Evolutionary conservation across 2,888 invertebrate genomes (phyloP).

Genomic region (Hydriomena furcata): DNA sequence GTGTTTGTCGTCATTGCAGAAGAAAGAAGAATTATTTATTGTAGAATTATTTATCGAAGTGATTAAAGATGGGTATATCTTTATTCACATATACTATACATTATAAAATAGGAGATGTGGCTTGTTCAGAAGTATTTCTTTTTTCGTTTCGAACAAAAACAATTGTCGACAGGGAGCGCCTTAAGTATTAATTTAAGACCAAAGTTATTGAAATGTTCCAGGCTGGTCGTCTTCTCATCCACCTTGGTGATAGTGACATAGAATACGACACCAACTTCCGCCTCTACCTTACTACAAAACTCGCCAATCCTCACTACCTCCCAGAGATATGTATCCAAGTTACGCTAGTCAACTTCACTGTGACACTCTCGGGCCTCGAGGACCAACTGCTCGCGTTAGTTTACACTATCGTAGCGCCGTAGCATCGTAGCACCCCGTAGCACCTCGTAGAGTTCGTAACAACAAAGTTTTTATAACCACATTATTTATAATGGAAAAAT

Average conservation of each 20-base stretch:
- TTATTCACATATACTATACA: too few species aligned
- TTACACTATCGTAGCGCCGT: not conserved
- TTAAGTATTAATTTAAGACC: too few species aligned
- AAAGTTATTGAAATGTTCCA: slow-evolving; percentile 43
- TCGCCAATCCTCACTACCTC: slow-evolving; percentile 96
- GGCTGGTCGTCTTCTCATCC: slow-evolving; percentile 92
- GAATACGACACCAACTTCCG: slow-evolving; percentile 94
- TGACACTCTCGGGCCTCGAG: slow-evolving; percentile 94
- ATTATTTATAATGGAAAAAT: too few species aligned
- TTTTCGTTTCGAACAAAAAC: too few species aligned
- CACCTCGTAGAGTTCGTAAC: not conserved
- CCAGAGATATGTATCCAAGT: slow-evolving; percentile 97
- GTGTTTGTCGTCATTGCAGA: too few species aligned
- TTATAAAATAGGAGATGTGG: too few species aligned
- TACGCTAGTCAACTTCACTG: slow-evolving; percentile 96
- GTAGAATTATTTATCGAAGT: too few species aligned
- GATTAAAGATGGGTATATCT: too few species aligned
- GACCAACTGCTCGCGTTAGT: slow-evolving; percentile 95
- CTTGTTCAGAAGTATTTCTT: too few species aligned
- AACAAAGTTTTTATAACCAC: not conserved
- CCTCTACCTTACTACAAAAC: slow-evolving; percentile 95
- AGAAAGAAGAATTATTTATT: too few species aligned
- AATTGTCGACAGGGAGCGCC: too few species aligned
- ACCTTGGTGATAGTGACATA: slow-evolving; percentile 93
- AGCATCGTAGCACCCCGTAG: not conserved